Conservation (phyloP, 2,113 vertebrate species). For the Australoheros scitulus region DNA sequence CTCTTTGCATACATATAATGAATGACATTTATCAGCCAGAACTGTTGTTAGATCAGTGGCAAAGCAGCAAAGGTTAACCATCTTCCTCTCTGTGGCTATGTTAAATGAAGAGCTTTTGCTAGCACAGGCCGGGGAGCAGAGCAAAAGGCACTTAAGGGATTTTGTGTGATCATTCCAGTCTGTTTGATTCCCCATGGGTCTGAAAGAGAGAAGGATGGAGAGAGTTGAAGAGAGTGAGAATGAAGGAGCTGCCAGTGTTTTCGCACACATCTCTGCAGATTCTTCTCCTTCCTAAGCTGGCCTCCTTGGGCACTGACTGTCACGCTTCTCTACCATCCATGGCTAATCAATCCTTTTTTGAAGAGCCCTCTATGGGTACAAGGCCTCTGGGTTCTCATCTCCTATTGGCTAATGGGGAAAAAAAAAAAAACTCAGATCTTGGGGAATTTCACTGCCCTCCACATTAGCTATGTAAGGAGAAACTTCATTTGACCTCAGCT, state of each 20-base stretch:
- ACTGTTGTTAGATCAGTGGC: constrained; percentile 40
- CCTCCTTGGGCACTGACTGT: constrained; percentile 76
- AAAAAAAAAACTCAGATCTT: constrained; percentile 53
- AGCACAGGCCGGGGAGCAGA: constrained; percentile 37
- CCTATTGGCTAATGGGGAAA: constrained; percentile 55
- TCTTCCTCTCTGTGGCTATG: constrained; percentile 31
- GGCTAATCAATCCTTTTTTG: constrained; percentile 80
- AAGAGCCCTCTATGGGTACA: constrained; percentile 64
- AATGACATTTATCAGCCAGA: constrained; percentile 45
- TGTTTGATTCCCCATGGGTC: constrained; percentile 71
- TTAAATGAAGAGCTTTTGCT: constrained; percentile 48
- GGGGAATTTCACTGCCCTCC: constrained; percentile 69
- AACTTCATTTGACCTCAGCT: constrained; percentile 69
- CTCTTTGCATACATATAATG: too few species aligned
- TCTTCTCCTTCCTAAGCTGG: constrained; percentile 58
- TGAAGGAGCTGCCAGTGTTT: constrained; percentile 56
- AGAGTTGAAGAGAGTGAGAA: constrained; percentile 45
- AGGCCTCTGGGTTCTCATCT: constrained; percentile 59
- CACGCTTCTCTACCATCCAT: constrained; percentile 72
- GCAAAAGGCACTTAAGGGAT: constrained; percentile 68
- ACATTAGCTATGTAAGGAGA: constrained; percentile 64
- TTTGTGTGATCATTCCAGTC: constrained; percentile 72
- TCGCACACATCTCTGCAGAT: constrained; percentile 63
- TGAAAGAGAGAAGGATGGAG: constrained; percentile 47
- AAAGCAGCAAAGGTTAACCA: constrained; percentile 49